These are phyloP conservation scores for Cettia cetti DNA, from an alignment of 2,113 vertebrate species.

Conservation along the genomic window DNA sequence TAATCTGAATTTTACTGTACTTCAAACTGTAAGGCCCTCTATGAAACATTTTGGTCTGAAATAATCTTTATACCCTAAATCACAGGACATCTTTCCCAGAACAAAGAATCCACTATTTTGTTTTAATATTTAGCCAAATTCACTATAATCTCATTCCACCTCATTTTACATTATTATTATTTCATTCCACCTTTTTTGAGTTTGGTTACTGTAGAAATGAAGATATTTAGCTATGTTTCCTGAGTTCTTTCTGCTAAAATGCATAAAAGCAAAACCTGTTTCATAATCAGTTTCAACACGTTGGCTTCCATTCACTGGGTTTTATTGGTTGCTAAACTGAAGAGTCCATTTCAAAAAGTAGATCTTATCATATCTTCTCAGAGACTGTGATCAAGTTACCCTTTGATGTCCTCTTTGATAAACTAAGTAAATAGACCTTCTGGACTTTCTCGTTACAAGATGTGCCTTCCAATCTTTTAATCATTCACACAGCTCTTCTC, in stretches of 20 bases:
- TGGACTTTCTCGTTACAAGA: background rate
- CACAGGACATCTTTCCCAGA: background rate
- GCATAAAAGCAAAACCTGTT: background rate
- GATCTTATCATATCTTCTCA: background rate
- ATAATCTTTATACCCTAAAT: background rate
- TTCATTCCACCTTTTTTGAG: background rate
- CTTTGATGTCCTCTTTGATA: background rate
- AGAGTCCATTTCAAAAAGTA: background rate
- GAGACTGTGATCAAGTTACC: background rate
- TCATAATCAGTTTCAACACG: background rate
- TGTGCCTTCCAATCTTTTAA: background rate
- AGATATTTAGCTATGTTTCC: background rate
- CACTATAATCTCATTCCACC: background rate
- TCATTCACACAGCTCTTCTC: background rate
- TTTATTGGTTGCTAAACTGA: background rate
- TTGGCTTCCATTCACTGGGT: background rate
- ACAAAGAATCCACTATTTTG: background rate
- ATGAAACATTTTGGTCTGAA: background rate
- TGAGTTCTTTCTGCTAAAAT: background rate
- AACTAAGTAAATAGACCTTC: background rate
- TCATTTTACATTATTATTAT: background rate
- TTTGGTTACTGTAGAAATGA: background rate
- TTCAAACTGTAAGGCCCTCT: background rate
- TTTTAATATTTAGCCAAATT: background rate
- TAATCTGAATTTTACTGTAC: background rate